A percentile compares a stretch with the other conserved stretches of the same genome.
phyloP scores from a whole-genome alignment of 2,113 vertebrate species.

The Stictonetta naevosa region DNA sequence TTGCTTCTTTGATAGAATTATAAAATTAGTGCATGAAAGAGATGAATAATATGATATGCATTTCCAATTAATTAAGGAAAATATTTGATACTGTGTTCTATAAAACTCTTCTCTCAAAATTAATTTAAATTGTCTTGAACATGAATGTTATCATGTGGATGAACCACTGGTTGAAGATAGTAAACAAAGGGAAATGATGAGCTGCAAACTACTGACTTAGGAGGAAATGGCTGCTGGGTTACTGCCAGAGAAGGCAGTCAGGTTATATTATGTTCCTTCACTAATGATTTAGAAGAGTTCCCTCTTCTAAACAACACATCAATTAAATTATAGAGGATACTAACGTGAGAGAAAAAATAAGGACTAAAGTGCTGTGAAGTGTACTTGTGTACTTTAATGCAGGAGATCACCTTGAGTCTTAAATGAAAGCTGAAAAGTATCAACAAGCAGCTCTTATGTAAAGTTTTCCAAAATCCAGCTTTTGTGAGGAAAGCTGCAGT shows the following conservation, averaged over 20 bases:
- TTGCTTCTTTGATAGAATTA: slow-evolving; percentile 30
- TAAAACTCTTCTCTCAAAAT: slow-evolving; percentile 34
- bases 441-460: not conserved
- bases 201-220: not conserved
- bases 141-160: not conserved
- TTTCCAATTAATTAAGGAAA: slow-evolving; percentile 46
- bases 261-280: not conserved
- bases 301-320: not conserved
- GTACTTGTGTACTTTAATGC: not conserved
- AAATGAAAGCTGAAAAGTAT: not conserved
- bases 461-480: not conserved
- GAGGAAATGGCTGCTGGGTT: slow-evolving; percentile 5
- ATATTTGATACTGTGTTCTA: not conserved
- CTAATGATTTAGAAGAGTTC: not conserved
- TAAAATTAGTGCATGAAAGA: slow-evolving; percentile 16
- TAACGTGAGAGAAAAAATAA: not conserved
- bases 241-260: not conserved
- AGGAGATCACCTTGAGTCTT: not conserved
- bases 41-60: not conserved
- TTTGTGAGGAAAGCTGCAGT: not conserved
- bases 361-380: not conserved
- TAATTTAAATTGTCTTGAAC: slow-evolving; percentile 46
- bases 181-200: slow-evolving; percentile 40
- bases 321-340: not conserved
- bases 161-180: not conserved